A percentile compares a stretch with the other conserved stretches of the same genome.
Evolutionary conservation across 2,797 vertebrate species (phyloP).

Genomic region (Oryzias dopingdopingensis): DNA sequence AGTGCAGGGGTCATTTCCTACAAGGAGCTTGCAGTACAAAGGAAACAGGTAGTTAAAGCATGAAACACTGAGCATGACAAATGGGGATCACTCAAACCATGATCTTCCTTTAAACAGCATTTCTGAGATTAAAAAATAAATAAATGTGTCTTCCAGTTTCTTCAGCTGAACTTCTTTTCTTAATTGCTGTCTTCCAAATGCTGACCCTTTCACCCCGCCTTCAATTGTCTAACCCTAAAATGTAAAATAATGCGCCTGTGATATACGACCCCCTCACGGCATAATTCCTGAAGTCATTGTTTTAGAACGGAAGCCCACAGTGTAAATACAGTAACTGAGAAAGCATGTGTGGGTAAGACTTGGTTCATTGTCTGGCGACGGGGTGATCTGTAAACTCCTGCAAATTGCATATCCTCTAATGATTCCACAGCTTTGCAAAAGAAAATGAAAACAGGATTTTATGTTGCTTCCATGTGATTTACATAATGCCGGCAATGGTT

Average conservation of each 20-base stretch:
- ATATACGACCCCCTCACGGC: slow-evolving; percentile 59
- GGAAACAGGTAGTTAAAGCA: slow-evolving; percentile 84
- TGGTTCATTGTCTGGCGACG: slow-evolving; percentile 74
- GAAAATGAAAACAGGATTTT: slow-evolving; percentile 79
- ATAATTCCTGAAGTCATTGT: slow-evolving; percentile 89
- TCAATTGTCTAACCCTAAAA: slow-evolving; percentile 79
- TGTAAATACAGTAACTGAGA: slow-evolving; percentile 96
- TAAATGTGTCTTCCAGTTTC: slow-evolving; percentile 85
- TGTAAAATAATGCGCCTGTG: slow-evolving; percentile 65
- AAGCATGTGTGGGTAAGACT: slow-evolving; percentile 85
- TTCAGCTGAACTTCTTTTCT: slow-evolving; percentile 76
- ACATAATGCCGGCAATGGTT: slow-evolving; percentile 74
- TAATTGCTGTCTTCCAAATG: slow-evolving; percentile 72
- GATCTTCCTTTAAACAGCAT: slow-evolving; percentile 81
- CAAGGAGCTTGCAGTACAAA: slow-evolving; percentile 75
- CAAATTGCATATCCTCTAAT: slow-evolving; percentile 75
- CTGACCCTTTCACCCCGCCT: slow-evolving; percentile 75
- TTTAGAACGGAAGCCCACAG: slow-evolving; percentile 90
- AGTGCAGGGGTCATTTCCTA: slow-evolving; percentile 79
- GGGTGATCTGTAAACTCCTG: slow-evolving; percentile 70
- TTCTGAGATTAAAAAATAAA: slow-evolving; percentile 66
- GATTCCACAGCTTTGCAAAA: slow-evolving; percentile 74
- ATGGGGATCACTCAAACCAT: slow-evolving; percentile 81
- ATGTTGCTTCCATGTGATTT: slow-evolving; percentile 72
- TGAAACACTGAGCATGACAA: slow-evolving; percentile 81